Conservation (phyloP, 1,140 invertebrate species). For the Scaptomyza montana region DNA sequence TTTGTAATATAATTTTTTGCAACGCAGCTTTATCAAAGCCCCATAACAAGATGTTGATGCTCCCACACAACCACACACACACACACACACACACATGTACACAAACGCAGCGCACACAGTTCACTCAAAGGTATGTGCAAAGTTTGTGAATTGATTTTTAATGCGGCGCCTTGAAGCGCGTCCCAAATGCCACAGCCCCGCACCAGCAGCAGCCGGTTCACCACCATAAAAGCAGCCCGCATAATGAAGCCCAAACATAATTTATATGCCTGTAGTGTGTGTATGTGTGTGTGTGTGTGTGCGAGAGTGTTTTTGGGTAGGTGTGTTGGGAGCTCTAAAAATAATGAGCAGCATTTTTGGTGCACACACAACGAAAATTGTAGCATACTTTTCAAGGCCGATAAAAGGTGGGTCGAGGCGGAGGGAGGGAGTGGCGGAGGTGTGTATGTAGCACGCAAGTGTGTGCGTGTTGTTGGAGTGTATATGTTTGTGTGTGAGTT, state of each 20-base stretch:
- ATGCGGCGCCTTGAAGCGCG: slow-evolving; percentile 57
- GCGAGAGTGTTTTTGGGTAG: slow-evolving; percentile 21
- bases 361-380: slow-evolving; percentile 56
- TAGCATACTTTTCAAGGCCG: slow-evolving; percentile 63
- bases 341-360: slow-evolving; percentile 80
- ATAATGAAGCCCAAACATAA: slow-evolving; percentile 78
- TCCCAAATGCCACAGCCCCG: slow-evolving; percentile 22
- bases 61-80: slow-evolving; percentile 21
- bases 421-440: slow-evolving; percentile 8
- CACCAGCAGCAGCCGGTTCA: neutral
- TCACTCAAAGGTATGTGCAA: slow-evolving; percentile 58
- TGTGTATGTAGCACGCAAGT: neutral
- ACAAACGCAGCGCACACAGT: slow-evolving; percentile 19
- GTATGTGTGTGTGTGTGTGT: slow-evolving; percentile 10
- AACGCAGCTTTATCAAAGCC: slow-evolving; percentile 32
- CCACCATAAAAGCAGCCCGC: slow-evolving; percentile 35
- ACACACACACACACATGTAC: slow-evolving; percentile 3
- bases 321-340: slow-evolving; percentile 54
- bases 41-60: slow-evolving; percentile 26
- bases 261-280: slow-evolving; percentile 63
- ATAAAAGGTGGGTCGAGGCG: neutral
- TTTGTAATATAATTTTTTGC: neutral
- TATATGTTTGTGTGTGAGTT: slow-evolving; percentile 41
- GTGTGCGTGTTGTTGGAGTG: slow-evolving; percentile 1
- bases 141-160: slow-evolving; percentile 79